Conservation (phyloP, 2,113 vertebrate genomes). For the Sigmodon hispidus region DNA sequence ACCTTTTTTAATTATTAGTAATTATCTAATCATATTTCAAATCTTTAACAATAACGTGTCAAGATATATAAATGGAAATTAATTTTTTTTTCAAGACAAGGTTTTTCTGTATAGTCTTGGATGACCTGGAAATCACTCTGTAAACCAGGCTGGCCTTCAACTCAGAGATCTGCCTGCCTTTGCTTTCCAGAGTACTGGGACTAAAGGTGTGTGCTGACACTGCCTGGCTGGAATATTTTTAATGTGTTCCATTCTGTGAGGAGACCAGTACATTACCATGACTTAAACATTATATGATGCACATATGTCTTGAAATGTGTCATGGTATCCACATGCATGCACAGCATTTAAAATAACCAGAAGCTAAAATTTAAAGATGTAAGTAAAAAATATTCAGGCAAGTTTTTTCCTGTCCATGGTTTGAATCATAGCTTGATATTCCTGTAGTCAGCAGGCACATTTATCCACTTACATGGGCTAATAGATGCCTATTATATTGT, state of each 20-base stretch:
- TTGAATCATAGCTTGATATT: neutral
- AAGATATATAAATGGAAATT: neutral
- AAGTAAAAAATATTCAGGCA: neutral
- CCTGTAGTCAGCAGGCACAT: neutral
- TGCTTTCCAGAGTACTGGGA: neutral
- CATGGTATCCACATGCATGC: neutral
- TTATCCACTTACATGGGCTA: neutral
- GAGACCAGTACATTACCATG: neutral
- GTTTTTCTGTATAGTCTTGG: neutral
- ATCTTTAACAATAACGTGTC: constrained; percentile 2
- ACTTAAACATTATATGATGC: neutral
- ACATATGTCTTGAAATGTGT: neutral
- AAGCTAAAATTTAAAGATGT: neutral
- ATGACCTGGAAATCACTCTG: too few species aligned
- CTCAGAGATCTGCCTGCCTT: neutral
- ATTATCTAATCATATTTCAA: constrained; percentile 11
- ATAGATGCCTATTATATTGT: neutral
- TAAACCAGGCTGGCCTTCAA: too few species aligned
- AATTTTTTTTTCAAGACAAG: neutral
- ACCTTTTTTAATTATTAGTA: neutral
- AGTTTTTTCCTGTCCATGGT: neutral
- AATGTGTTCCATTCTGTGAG: neutral
- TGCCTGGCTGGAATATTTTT: neutral
- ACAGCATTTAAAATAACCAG: neutral
- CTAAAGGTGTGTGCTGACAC: neutral